Evolutionary conservation across 2,113 vertebrate species (phyloP).

Genomic region (Sisor rabdophorus): DNA sequence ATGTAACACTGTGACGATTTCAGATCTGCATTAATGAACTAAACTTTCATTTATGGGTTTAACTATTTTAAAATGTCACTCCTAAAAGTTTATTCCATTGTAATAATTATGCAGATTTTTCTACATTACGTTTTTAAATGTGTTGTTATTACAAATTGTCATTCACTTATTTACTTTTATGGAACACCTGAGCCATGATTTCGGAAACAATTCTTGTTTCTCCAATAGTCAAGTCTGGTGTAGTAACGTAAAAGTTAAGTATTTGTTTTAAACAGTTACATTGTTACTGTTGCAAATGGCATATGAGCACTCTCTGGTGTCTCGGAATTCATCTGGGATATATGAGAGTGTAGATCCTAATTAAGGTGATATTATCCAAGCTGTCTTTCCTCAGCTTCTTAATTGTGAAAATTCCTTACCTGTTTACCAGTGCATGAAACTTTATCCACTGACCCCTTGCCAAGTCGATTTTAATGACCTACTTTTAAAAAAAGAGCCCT

Average conservation of each 20-base stretch:
- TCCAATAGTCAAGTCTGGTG: background rate
- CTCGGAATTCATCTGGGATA: constrained; percentile 12
- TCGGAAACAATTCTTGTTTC: background rate
- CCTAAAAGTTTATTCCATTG: background rate
- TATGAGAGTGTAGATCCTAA: constrained; percentile 1
- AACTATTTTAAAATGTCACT: background rate
- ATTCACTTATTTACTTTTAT: background rate
- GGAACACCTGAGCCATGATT: background rate
- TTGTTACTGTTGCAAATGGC: too few species aligned
- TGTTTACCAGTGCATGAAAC: constrained; percentile 61
- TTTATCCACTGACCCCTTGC: constrained; percentile 60
- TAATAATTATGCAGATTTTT: background rate
- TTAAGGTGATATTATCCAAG: constrained; percentile 50
- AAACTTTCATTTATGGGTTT: background rate
- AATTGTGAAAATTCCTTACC: constrained; percentile 70
- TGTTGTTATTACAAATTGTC: background rate
- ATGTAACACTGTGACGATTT: background rate
- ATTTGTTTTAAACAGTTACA: background rate
- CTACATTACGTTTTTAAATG: background rate
- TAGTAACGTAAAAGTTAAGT: too few species aligned
- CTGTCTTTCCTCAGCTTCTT: constrained; percentile 67
- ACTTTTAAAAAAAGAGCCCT: constrained; percentile 66
- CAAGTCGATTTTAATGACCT: constrained; percentile 63
- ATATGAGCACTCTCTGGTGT: constrained; percentile 4
- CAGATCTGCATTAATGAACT: background rate